Evolutionary conservation across 2,113 vertebrate genomes (phyloP), one percentile per base, ranked within the genome.

Genomic region (Amblyornis subalaris): DNA sequence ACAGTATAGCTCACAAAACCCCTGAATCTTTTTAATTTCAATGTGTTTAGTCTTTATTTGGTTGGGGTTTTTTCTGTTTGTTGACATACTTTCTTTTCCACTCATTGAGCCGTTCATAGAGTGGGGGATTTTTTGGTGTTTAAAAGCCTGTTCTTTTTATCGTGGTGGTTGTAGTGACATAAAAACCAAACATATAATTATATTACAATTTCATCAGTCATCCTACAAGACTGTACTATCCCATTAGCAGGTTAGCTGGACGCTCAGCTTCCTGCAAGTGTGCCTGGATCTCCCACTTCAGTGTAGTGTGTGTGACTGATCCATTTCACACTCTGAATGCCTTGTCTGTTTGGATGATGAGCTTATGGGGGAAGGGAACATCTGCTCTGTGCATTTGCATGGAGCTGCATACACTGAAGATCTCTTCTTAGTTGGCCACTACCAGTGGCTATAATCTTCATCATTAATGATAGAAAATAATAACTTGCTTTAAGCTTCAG

Each of bases 301-400:
- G 31, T 53, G 50, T 61, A 77, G 73, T 26, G 44, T 69, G 74
- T 84, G 51, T 89, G 78, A 87, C 74, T 31, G 81, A 93, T 91
- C 48, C 85, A 89, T 93, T 95, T 91, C 70, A 55, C 53, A 87
- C 69, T 64, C 48, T 16, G 62, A 95, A 88, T 69, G 38, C 69
- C 70, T 65, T 45, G 36, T 40, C 48, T 79, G 20, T 72, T 87
- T 75, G 45, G 77, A 89, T n/a, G 48, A 93, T 73, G 35, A 91
- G 42, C 12, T 94, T 70, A 12, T 14, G 84, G 29, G 15, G 45
- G 40, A 96, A 88, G 45, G 50, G 38, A 88, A 66, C 71, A 83
- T 82, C 50, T 91, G 36, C 38, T 66, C 64, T 76, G 19, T 29
- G 13, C 24, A 36, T 73, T 54, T 58, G 8, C 66, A 42, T 54